These are phyloP conservation scores for Hylaeus volcanicus DNA, from an alignment of 1,140 invertebrate genomes.

Conservation along the genomic window DNA sequence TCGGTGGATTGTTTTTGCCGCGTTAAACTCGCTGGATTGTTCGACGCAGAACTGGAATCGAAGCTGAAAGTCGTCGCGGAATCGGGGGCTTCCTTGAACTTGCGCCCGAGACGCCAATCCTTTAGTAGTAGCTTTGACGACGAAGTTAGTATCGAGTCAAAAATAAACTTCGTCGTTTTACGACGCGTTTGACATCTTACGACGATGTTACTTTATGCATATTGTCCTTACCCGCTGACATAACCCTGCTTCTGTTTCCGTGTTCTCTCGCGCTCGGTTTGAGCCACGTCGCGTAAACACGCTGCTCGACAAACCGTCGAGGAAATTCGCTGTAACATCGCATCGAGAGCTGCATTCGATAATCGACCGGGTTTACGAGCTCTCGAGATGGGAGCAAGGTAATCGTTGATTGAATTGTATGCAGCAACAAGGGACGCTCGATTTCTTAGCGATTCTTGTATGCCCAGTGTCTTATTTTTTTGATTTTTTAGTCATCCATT, in stretches of 20 bases:
- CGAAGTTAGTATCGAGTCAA: not conserved
- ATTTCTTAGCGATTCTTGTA: too few species aligned
- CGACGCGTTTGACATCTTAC: not conserved
- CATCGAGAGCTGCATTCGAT: too few species aligned
- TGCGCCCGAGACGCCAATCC: not conserved
- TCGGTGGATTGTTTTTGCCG: not conserved
- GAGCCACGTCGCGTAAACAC: not conserved
- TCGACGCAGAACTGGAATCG: too few species aligned
- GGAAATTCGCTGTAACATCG: not conserved
- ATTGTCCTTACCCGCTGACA: not conserved
- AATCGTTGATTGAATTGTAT: not conserved
- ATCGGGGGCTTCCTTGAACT: not conserved
- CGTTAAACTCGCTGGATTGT: not conserved
- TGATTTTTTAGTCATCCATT: too few species aligned
- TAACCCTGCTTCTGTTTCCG: not conserved
- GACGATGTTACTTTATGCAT: not conserved
- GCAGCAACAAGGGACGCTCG: not conserved
- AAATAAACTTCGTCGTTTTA: slow-evolving; percentile 5
- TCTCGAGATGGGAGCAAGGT: not conserved
- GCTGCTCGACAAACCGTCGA: not conserved
- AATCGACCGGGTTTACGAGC: too few species aligned
- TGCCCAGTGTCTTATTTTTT: too few species aligned
- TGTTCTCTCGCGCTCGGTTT: not conserved
- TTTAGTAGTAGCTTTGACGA: not conserved
- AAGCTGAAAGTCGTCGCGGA: not conserved